Evolutionary conservation across 2,113 vertebrate genomes (phyloP), one percentile per base, ranked within the genome.

Genomic region (Prionailurus bengalensis): DNA sequence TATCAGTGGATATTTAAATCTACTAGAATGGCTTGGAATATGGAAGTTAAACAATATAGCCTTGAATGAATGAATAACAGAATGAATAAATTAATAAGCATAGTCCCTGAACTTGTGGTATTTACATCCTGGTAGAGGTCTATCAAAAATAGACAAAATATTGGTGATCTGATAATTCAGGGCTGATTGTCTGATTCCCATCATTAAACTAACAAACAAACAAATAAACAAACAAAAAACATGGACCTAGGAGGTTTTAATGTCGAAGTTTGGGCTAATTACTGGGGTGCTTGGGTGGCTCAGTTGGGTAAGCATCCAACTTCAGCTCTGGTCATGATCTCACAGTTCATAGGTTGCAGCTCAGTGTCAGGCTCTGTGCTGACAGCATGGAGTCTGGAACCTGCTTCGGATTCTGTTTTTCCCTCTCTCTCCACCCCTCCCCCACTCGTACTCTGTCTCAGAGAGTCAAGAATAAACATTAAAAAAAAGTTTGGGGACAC

Each of bases 51-150:
- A 94, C 21, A 74, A 74, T 17, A 66, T 14, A 70, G 11, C 87
- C 90, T 68, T 96, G 39, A 76, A 87, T 95, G 17, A 76, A 33
- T 70, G 14, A 73, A 92, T 61, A 80, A 80, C 9, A 66, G 23
- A 95, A 76, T 39, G 29, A 89, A 74, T 36, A 74, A 78, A 85
- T 92, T 78, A 91, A 73, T 79, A 83, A 55, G 45, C 29, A 76
- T 55, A 58, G 58, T 78, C 15, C n/a, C 17, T 76, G 23, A 1
- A 68, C 25, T 76, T 84, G 6, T 29, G 51, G 21, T 36, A 31
- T 68, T 74, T 84, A 76, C 0, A 70, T 31, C 3, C 61, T 84
- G 8, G 29, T 89, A 4, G 29, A 76, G 68, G 33, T 53, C 27
- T 76, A 3, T 21, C 39, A 48, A 95, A 95, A 90, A 90, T 48